These are phyloP conservation scores for Corticium candelabrum DNA, from an alignment of 37 sponge, comb jelly and placozoan genomes.

Conservation along the genomic window DNA sequence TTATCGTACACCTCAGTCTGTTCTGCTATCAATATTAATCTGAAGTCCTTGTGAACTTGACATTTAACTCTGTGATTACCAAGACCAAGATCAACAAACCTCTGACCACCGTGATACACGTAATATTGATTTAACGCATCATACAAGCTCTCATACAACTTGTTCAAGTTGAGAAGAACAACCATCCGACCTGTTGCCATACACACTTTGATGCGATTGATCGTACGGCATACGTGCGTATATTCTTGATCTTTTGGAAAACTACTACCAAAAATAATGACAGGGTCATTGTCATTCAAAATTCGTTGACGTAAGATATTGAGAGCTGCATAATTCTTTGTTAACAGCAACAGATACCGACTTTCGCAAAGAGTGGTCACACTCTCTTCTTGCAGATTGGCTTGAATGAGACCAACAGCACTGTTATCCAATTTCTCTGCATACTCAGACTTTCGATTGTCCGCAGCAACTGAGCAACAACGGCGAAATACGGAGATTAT, in stretches of 20 bases:
- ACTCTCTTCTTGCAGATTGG: background rate
- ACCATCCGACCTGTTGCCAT: conserved; percentile 50
- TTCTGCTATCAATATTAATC: conserved; percentile 35
- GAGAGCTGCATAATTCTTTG: conserved; percentile 5
- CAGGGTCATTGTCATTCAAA: background rate
- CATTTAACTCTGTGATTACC: conserved; percentile 36
- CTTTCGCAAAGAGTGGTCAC: background rate
- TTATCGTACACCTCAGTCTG: conserved; percentile 30
- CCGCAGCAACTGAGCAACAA: background rate
- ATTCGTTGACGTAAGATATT: background rate
- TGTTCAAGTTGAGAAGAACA: conserved; percentile 38
- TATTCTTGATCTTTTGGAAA: conserved; percentile 55
- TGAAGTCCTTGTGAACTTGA: conserved; percentile 35
- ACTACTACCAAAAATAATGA: conserved; percentile 46
- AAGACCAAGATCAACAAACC: conserved; percentile 43
- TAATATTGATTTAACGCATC: conserved; percentile 51
- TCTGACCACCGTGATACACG: conserved; percentile 24
- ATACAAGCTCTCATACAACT: conserved; percentile 44
- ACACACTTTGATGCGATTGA: conserved; percentile 40
- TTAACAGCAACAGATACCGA: background rate
- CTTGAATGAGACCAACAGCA: conserved; percentile 6
- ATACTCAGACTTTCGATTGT: background rate
- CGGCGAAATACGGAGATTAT: conserved; percentile 34
- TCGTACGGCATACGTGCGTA: conserved; percentile 46
- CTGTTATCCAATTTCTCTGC: background rate